These are phyloP conservation scores for Micromesistius poutassou DNA, from an alignment of 2,797 vertebrate genomes.

Conservation along the genomic window DNA sequence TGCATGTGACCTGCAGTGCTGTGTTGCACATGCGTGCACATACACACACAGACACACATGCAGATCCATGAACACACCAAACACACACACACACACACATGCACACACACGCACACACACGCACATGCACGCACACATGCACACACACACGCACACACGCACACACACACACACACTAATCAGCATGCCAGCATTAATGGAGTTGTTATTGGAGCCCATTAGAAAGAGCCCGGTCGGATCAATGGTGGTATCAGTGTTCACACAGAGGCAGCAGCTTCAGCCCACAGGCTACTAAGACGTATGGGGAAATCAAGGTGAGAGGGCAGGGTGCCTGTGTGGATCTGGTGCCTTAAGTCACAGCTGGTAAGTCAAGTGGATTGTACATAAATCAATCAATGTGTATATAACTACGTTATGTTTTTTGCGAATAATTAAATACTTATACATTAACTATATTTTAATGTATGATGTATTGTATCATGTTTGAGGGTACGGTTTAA, in stretches of 20 bases:
- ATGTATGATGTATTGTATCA: neutral
- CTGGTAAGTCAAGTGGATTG: neutral
- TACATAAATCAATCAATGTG: neutral
- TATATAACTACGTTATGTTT: neutral
- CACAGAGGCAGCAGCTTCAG: constrained; percentile 71
- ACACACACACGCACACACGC: constrained; percentile 29
- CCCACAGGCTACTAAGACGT: constrained; percentile 36
- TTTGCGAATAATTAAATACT: neutral
- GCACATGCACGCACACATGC: too few relatives aligned
- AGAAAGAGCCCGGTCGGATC: constrained; percentile 80
- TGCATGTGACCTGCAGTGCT: constrained; percentile 38
- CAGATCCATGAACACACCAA: too few relatives aligned
- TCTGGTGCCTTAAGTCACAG: neutral
- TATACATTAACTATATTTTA: neutral
- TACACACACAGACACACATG: too few relatives aligned
- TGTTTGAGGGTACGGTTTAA: neutral
- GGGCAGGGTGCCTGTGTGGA: constrained; percentile 16
- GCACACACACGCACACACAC: too few relatives aligned
- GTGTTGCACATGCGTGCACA: constrained; percentile 57
- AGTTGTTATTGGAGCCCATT: constrained; percentile 94
- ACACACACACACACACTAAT: constrained; percentile 60
- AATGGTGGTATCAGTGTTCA: constrained; percentile 82
- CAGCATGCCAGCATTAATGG: constrained; percentile 79
- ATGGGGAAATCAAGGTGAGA: constrained; percentile 20
- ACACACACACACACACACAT: too few relatives aligned